Evolutionary conservation across 2,888 invertebrate species (phyloP).

Genomic region (Nebria brevicollis): DNA sequence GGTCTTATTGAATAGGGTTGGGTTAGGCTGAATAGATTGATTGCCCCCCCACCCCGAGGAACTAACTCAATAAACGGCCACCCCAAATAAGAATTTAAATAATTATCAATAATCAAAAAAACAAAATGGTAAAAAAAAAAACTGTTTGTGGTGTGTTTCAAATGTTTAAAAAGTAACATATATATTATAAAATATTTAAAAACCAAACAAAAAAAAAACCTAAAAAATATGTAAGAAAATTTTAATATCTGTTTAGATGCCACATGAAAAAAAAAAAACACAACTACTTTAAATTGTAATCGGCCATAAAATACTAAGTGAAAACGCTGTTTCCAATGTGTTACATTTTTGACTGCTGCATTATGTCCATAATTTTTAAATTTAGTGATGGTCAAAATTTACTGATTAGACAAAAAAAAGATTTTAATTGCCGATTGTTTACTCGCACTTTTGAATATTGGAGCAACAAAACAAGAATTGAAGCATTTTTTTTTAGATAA

Average conservation of each 20-base stretch:
- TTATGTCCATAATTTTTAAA: constrained; percentile 29
- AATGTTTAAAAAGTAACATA: constrained; percentile 40
- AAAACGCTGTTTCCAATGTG: constrained; percentile 41
- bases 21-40: constrained; percentile 28
- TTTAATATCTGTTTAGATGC: constrained; percentile 44
- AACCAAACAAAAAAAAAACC: constrained; percentile 1
- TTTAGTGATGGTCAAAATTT: constrained; percentile 17
- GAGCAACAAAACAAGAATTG: constrained; percentile 11
- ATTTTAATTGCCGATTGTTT: not conserved
- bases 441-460: constrained; percentile 21
- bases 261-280: constrained; percentile 22
- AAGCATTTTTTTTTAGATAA: constrained; percentile 24
- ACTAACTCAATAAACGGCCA: constrained; percentile 32
- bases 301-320: constrained; percentile 44
- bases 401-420: not conserved
- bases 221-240: constrained; percentile 19
- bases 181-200: constrained; percentile 3
- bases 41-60: constrained; percentile 35
- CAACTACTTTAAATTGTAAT: constrained; percentile 39
- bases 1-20: constrained; percentile 30
- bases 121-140: constrained; percentile 36
- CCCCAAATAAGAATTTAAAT: constrained; percentile 23
- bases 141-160: constrained; percentile 46
- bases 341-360: constrained; percentile 37
- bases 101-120: constrained; percentile 39